These are phyloP conservation scores for Erinaceus europaeus DNA, from an alignment of 2,113 vertebrate genomes.

Conservation along the genomic window DNA sequence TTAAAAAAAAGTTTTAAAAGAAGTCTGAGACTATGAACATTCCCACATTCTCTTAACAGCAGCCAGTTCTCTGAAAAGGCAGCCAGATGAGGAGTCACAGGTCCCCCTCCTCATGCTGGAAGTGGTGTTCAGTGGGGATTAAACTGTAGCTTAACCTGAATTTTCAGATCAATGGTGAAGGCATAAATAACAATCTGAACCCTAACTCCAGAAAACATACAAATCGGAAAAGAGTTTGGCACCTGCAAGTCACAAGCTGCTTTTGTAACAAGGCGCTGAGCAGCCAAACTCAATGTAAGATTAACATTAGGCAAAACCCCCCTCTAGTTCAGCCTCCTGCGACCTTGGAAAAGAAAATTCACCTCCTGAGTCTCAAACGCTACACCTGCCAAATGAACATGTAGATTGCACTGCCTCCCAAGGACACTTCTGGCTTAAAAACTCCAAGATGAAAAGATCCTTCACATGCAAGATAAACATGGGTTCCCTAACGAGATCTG, in stretches of 20 bases:
- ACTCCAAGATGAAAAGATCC: background rate
- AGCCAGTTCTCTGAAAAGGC: background rate
- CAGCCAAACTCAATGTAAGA: background rate
- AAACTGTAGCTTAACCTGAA: background rate
- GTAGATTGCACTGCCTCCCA: background rate
- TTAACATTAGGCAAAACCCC: background rate
- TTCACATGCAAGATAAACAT: background rate
- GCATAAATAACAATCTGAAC: background rate
- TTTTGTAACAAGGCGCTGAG: fast-evolving
- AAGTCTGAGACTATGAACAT: background rate
- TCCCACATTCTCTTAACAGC: background rate
- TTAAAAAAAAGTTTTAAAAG: too few species aligned
- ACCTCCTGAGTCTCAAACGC: background rate
- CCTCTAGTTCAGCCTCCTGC: too few species aligned
- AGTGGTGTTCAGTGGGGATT: background rate
- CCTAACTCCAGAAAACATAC: background rate
- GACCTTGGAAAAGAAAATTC: background rate
- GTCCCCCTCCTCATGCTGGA: background rate
- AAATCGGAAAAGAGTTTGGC: background rate
- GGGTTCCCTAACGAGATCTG: conserved; percentile 52
- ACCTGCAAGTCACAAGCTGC: background rate
- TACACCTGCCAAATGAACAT: conserved; percentile 5
- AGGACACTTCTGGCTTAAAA: conserved; percentile 13
- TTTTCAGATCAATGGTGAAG: background rate
- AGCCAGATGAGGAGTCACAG: background rate